A percentile compares a stretch with the other conserved stretches of the same genome.
Evolutionary conservation across 2,113 vertebrate species (phyloP).

Genomic region (Elaphurus davidianus): DNA sequence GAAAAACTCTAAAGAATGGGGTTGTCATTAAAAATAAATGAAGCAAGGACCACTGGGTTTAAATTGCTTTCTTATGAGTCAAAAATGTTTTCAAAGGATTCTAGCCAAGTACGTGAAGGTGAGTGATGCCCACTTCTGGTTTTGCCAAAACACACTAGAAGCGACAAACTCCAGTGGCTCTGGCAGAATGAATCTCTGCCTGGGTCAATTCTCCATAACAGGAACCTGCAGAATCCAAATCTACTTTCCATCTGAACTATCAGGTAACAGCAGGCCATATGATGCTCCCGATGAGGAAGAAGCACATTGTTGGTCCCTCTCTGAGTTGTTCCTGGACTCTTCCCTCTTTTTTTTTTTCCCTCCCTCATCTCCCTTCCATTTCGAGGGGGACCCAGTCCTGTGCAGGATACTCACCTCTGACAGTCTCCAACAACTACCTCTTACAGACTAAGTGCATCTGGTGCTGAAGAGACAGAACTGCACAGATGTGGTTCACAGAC

Average conservation of each 20-base stretch:
- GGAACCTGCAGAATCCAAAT: neutral
- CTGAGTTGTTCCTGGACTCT: neutral
- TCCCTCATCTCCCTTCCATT: neutral
- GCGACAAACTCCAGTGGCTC: neutral
- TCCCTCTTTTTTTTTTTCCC: rapidly evolving
- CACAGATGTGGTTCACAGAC: neutral
- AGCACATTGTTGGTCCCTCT: neutral
- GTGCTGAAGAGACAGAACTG: neutral
- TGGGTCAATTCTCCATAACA: neutral
- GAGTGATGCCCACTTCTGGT: neutral
- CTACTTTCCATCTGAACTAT: neutral
- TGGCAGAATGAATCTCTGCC: neutral
- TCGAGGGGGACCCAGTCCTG: rapidly evolving
- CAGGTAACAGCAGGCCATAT: neutral
- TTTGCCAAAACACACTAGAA: neutral
- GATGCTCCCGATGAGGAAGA: neutral
- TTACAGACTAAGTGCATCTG: neutral
- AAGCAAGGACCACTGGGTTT: constrained; percentile 40
- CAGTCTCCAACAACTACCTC: neutral
- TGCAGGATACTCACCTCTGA: too few species aligned
- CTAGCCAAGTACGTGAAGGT: neutral
- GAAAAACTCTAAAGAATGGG: constrained; percentile 7
- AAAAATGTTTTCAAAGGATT: constrained; percentile 30
- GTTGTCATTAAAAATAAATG: constrained; percentile 49
- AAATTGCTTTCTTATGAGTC: constrained; percentile 40